Conservation (phyloP, 2,113 vertebrate genomes). For the Mixornis gularis region DNA sequence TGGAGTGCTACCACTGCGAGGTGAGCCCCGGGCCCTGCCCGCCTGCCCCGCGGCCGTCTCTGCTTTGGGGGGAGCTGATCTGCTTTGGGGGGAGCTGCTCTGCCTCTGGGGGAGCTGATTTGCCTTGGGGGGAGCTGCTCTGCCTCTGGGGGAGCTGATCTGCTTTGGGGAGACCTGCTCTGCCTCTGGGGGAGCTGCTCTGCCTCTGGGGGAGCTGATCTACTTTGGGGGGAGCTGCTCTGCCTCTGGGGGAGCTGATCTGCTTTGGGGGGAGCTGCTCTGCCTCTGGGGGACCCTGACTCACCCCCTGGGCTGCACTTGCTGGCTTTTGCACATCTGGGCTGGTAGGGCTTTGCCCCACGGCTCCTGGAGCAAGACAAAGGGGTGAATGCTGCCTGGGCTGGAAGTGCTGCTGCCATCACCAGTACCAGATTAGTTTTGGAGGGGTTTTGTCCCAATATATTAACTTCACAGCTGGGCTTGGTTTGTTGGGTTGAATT, state of each 20-base stretch:
- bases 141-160: background rate
- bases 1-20: conserved; percentile 98
- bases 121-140: no score
- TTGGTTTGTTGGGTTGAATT: background rate
- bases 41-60: fast-evolving
- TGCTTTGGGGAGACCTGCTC: no score
- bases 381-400: background rate
- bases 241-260: background rate
- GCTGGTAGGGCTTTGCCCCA: background rate
- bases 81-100: no score
- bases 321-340: background rate
- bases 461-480: background rate
- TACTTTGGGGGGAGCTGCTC: background rate
- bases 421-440: background rate
- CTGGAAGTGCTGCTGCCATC: background rate
- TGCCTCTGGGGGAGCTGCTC: no score
- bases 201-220: background rate
- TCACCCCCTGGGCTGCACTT: fast-evolving
- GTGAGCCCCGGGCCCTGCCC: conserved; percentile 44
- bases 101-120: background rate
- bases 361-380: background rate
- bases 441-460: fast-evolving
- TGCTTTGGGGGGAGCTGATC: background rate
- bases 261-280: background rate
- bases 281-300: background rate